Base-by-base conservation (phyloP, 2,888 invertebrate species). In the Cetonia aurata region DNA sequence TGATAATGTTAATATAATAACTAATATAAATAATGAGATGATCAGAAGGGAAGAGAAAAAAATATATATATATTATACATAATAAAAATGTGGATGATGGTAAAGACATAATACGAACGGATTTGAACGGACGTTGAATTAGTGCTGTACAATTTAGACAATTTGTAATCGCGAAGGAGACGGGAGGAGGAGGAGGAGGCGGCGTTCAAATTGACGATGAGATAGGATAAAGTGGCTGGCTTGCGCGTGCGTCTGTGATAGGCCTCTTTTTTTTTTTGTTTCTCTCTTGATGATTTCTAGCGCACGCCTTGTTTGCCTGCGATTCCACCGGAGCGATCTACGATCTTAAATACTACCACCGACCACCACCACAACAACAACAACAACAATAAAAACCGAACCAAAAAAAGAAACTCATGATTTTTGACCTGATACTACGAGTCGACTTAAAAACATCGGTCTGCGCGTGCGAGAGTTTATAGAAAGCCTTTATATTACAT, bases 171-270 rank as follows among this genome's bases (percentile, higher is more conserved):
- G 72, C 69, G 68, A 53, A 70, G 73, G 70, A n/a, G 68, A 41
- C 53, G 72, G 74, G 60, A 57, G 71, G 70, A 56, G n/a, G n/a
- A n/a, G n/a, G n/a, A n/a, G n/a, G n/a, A 70, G 71, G 74, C 57
- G 72, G 67, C 25, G 25, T 25, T 25, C 4, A 25, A 6, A 37
- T 37, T 37, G 37, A 37, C 37, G 10, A 37, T 37, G 2, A 6
- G 6, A 37, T 37, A 37, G 6, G 6, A 37, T 37, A 37, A 37
- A 70, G 71, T 72, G 72, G 72, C 72, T 71, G 72, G 75, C 76
- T 77, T 75, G 77, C 77, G 78, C 77, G 82, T 79, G 81, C 80
- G 80, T 81, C 82, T 83, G 83, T 83, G 83, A 83, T 83, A 80
- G 82, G 81, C 78, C 80, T 71, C 75, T 73, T 57, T 76, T 75